Base-by-base conservation (phyloP, 2,113 vertebrate species). In the Grammomys surdaster region DNA sequence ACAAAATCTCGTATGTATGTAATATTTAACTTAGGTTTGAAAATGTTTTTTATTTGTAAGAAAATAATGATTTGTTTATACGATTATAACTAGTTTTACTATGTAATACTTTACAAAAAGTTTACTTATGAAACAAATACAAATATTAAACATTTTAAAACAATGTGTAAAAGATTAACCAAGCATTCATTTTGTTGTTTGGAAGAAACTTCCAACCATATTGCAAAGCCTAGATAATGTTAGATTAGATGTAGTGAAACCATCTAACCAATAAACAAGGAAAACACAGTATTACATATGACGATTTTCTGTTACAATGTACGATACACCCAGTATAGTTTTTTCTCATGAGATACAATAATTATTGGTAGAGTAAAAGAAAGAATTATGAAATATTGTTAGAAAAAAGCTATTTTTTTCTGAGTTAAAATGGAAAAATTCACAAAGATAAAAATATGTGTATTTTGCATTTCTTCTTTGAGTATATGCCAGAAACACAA, bases 301-400 rank as follows among this genome's bases (percentile, higher is more conserved):
- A 87, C 93, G 43, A 93, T 43, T 48, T 24, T 91, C 8, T n/a
- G 67, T 94, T 92, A 26, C 7, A 95, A n/a, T 48, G 69, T 70
- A 58, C 90, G 75, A 70, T 54, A 60, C 11, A 67, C 60, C 40
- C 17, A 33, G 0, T 63, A 22, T 51, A 0, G 40, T 84, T 93
- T 88, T 80, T 36, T 85, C 20, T 78, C 5, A 56, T 73, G 33
- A 85, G 10, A 54, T 85, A 24, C 26, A 85, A n/a, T 7, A 65
- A 80, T 26, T 65, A 4, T 86, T 85, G 70, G 48, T 4, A 90
- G 13, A 69, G 13, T 13, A 69, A 86, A 75, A 12, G 8, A 81
- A 81, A 40, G 2, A 46, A 46, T 2, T 87, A 46, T 31, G 46
- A 48, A 82, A 26, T 63, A 69, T 87, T 87, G 0, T 1, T 63